Percentiles rank a stretch among this genome's conserved stretches.
Conservation (phyloP, 2,797 vertebrate genomes). For the Leptoclinus maculatus region DNA sequence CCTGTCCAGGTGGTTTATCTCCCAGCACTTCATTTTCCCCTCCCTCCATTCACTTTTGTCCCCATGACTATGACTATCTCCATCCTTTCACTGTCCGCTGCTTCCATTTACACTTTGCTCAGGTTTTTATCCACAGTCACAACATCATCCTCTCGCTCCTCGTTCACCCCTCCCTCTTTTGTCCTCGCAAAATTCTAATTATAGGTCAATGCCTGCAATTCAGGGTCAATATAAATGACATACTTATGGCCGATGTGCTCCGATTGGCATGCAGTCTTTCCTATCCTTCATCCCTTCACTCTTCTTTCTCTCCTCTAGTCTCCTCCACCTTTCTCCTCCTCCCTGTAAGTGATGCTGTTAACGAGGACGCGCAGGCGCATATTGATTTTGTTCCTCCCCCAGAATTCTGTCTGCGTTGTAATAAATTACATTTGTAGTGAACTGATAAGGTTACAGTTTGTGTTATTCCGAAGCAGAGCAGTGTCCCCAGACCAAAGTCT, state of each 20-base stretch:
- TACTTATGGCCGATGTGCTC: background rate
- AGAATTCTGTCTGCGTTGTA: constrained; percentile 1
- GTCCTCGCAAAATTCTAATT: constrained; percentile 18
- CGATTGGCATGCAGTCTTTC: background rate
- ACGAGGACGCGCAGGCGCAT: constrained; percentile 9
- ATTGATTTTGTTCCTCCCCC: constrained; percentile 46
- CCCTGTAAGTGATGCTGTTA: constrained; percentile 37
- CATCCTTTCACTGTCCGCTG: constrained; percentile 29
- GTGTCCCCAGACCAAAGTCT: background rate
- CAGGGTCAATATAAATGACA: background rate
- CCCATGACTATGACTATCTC: constrained; percentile 33
- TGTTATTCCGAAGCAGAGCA: constrained; percentile 4
- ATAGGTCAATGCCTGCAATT: background rate
- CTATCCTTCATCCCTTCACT: background rate
- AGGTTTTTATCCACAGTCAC: constrained; percentile 13
- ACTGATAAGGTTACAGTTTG: constrained; percentile 20
- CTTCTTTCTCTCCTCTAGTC: background rate
- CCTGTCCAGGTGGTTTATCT: constrained; percentile 60
- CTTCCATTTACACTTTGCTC: constrained; percentile 30
- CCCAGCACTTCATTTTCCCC: constrained; percentile 34
- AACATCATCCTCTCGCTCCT: constrained; percentile 4
- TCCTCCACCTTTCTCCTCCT: background rate
- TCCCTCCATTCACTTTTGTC: background rate
- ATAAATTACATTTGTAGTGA: constrained; percentile 33
- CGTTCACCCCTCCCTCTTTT: constrained; percentile 11